Evolutionary conservation across 2,797 vertebrate genomes (phyloP), one percentile per base, ranked within the genome.

Genomic region (Malacoctenus gilli): DNA sequence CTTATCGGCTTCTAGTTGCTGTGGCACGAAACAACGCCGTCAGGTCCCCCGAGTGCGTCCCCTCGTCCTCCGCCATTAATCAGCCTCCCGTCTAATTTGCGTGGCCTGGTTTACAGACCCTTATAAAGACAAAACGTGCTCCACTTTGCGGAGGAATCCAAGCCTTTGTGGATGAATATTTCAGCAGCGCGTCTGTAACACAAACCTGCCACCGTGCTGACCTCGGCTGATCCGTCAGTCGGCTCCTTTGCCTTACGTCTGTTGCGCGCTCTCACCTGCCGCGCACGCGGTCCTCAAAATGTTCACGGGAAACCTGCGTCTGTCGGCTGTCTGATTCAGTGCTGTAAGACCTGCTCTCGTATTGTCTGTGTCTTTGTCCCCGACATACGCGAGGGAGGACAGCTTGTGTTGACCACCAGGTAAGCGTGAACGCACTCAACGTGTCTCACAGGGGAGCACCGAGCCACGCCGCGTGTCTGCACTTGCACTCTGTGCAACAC

Each of bases 301-400:
- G n/a, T n/a, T n/a, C n/a, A n/a, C n/a, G n/a, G n/a, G n/a, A n/a
- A n/a, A n/a, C n/a, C n/a, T n/a, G n/a, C n/a, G n/a, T n/a, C n/a
- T n/a, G n/a, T n/a, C n/a, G n/a, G n/a, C n/a, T n/a, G n/a, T n/a
- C n/a, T n/a, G n/a, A n/a, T n/a, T n/a, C n/a, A n/a, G n/a, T n/a
- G n/a, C n/a, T n/a, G n/a, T n/a, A n/a, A n/a, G n/a, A n/a, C n/a
- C n/a, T n/a, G n/a, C n/a, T n/a, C n/a, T n/a, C n/a, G n/a, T n/a
- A n/a, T n/a, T n/a, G n/a, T n/a, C n/a, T 66, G 31, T 77, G 19
- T 64, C 42, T 72, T 43, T 68, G 21, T 58, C 22, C 65, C n/a
- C 58, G n/a, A 63, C 57, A 32, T 48, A 4, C 53, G 50, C 52
- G 55, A 63, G 48, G 59, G 42, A 59, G 64, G 56, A 44, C 20